Percentiles rank a stretch among this genome's conserved stretches.
Conservation (phyloP, 1,140 invertebrate species). For the Formica selysi region DNA sequence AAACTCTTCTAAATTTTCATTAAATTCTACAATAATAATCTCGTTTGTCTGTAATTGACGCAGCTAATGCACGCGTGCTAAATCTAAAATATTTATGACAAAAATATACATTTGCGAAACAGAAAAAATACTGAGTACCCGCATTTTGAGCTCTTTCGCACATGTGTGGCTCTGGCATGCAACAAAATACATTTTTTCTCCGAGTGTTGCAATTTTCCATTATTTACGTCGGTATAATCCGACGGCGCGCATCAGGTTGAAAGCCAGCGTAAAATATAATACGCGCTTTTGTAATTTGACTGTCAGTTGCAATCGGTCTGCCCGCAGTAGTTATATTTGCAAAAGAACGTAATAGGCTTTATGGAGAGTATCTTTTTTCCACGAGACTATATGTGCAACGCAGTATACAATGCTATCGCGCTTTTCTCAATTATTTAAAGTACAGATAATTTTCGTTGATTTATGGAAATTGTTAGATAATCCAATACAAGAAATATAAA, state of each 20-base stretch:
- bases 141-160: conserved; percentile 1
- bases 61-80: conserved; percentile 40
- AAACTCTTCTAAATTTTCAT: conserved; percentile 48
- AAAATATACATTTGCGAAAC: conserved; percentile 58
- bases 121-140: conserved; percentile 47
- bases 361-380: conserved; percentile 36
- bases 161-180: conserved; percentile 12
- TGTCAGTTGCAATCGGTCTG: conserved; percentile 60
- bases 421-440: conserved; percentile 25
- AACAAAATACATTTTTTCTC: conserved; percentile 56
- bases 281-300: conserved; percentile 63
- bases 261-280: conserved; percentile 59
- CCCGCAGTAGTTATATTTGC: conserved; percentile 33
- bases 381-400: neutral
- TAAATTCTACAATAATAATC: conserved; percentile 44
- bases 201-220: conserved; percentile 68
- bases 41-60: conserved; percentile 51
- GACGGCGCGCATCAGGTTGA: conserved; percentile 49
- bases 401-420: neutral
- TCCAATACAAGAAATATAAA: neutral
- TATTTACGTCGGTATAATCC: conserved; percentile 66
- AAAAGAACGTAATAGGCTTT: conserved; percentile 53
- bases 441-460: neutral
- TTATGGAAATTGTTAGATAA: no score
- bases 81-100: conserved; percentile 28